A percentile compares a stretch with the other conserved stretches of the same genome.
Conservation (phyloP, 1,140 invertebrate genomes). For the Periplaneta americana region DNA sequence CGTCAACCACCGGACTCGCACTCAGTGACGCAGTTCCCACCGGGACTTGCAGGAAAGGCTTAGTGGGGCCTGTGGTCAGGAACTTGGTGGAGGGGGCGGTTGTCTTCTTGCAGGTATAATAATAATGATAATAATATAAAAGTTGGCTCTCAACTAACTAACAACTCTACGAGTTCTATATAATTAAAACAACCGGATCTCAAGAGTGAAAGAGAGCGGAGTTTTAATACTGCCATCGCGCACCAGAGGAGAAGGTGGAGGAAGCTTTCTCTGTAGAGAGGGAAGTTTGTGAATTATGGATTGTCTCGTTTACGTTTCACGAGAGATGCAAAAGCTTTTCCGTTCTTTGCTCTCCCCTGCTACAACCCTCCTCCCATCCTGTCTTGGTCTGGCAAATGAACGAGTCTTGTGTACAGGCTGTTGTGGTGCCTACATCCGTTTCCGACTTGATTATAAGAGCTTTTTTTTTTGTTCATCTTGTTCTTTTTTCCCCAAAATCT, state of each 20-base stretch:
- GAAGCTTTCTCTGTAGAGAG: neutral
- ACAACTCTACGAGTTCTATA: neutral
- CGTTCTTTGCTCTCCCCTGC: neutral
- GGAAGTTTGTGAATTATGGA: neutral
- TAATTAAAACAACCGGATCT: neutral
- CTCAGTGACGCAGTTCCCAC: neutral
- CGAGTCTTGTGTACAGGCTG: neutral
- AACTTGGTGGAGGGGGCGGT: neutral
- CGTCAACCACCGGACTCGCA: neutral
- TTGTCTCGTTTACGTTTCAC: neutral
- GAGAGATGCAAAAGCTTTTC: neutral
- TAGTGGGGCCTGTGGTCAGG: neutral
- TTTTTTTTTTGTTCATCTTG: neutral
- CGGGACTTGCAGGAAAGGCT: neutral
- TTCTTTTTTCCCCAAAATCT: neutral
- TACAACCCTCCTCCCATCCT: neutral
- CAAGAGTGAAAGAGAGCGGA: neutral
- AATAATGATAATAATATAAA: neutral
- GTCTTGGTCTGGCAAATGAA: neutral
- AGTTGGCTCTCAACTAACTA: neutral
- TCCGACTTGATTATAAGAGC: neutral
- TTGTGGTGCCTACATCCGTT: neutral
- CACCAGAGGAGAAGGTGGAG: neutral
- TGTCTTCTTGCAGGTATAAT: neutral
- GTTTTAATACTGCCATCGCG: neutral